Conservation (phyloP, 2,113 vertebrate genomes). For the Eulacestoma nigropectus region DNA sequence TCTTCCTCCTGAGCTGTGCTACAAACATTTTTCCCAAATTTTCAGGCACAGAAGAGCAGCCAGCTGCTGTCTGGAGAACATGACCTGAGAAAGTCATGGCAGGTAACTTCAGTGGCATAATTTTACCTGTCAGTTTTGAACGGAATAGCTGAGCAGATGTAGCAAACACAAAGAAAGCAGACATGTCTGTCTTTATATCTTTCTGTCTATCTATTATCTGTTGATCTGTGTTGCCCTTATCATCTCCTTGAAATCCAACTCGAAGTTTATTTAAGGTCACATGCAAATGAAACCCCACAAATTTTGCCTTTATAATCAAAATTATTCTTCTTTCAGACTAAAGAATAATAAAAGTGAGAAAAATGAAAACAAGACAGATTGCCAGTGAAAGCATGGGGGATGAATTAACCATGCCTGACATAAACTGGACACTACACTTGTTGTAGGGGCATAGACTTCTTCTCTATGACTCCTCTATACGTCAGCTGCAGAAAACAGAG, state of each 20-base stretch:
- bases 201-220: background rate
- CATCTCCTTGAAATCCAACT: background rate
- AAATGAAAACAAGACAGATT: background rate
- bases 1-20: background rate
- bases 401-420: background rate
- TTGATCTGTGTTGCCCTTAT: background rate
- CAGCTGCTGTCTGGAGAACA: background rate
- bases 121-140: background rate
- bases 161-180: background rate
- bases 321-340: background rate
- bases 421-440: background rate
- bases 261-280: background rate
- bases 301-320: background rate
- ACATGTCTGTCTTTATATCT: background rate
- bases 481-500: background rate
- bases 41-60: background rate
- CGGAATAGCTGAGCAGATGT: background rate
- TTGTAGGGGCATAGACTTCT: background rate
- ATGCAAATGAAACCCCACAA: background rate
- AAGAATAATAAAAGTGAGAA: background rate
- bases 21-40: background rate
- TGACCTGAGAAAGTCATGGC: background rate
- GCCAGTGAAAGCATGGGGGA: background rate
- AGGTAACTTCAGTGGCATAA: background rate
- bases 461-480: background rate